phyloP scores from a whole-genome alignment of 2,113 vertebrate species.

The Bubo scandiacus region DNA sequence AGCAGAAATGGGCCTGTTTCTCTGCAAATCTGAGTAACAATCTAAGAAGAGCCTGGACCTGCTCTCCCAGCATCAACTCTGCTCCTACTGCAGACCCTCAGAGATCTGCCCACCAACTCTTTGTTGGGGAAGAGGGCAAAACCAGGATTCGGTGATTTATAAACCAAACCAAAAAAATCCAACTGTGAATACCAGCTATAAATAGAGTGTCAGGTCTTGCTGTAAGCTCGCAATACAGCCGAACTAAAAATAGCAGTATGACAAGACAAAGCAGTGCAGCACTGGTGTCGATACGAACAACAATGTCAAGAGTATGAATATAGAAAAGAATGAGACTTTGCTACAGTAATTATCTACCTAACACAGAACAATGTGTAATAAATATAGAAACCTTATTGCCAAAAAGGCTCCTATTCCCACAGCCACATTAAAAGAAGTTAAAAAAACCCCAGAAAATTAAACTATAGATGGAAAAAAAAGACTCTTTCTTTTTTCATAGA shows the following conservation, averaged over 20 bases:
- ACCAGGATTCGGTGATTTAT: neutral
- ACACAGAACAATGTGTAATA: neutral
- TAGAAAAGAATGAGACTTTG: neutral
- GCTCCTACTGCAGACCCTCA: neutral
- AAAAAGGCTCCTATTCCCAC: neutral
- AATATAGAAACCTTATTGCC: conserved; percentile 25
- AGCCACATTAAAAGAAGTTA: neutral
- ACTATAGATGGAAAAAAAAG: neutral
- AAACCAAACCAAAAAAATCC: neutral
- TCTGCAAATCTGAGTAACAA: fast-evolving
- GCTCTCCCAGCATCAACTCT: neutral
- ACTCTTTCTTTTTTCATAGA: neutral
- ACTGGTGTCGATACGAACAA: neutral
- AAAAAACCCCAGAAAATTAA: neutral
- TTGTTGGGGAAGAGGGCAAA: fast-evolving
- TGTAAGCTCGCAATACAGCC: neutral
- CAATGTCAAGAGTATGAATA: neutral
- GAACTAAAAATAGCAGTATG: neutral
- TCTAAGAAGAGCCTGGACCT: neutral
- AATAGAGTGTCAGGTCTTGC: neutral
- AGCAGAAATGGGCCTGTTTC: neutral
- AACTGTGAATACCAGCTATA: neutral
- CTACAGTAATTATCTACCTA: conserved; percentile 20
- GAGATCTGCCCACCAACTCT: neutral
- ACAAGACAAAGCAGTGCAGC: neutral